These are phyloP conservation scores for Apeira syringaria DNA, from an alignment of 2,888 invertebrate genomes.

Conservation along the genomic window DNA sequence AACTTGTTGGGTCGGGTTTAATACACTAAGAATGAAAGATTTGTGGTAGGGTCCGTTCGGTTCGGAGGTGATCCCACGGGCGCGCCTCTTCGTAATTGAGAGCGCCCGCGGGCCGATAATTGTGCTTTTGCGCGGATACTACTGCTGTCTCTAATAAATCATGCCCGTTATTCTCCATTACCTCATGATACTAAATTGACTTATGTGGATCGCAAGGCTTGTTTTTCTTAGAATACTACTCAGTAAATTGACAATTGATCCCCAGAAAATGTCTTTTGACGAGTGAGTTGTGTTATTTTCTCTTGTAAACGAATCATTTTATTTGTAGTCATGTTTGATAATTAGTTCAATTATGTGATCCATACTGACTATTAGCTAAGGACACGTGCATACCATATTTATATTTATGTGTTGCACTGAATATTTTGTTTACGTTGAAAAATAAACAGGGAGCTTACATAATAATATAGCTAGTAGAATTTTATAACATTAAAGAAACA, in stretches of 20 bases:
- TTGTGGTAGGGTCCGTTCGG: conserved; percentile 65
- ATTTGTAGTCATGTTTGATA: too few species aligned
- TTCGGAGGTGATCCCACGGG: conserved; percentile 75
- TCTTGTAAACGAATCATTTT: too few species aligned
- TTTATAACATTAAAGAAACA: too few species aligned
- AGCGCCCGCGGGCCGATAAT: conserved; percentile 83
- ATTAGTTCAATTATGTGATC: too few species aligned
- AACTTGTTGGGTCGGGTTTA: conserved; percentile 62
- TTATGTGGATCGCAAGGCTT: conserved; percentile 57
- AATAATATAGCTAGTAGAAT: too few species aligned
- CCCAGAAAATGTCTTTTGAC: not conserved
- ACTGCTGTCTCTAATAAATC: conserved; percentile 69
- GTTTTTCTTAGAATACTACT: conserved; percentile 22
- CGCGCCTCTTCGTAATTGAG: conserved; percentile 81
- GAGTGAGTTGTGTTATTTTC: too few species aligned
- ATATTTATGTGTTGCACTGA: too few species aligned
- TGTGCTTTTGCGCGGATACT: conserved; percentile 71
- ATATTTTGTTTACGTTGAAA: too few species aligned
- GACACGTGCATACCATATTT: too few species aligned
- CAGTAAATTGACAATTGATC: not conserved
- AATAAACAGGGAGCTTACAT: too few species aligned
- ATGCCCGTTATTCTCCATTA: conserved; percentile 82
- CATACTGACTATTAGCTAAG: too few species aligned
- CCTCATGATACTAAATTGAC: conserved; percentile 80
- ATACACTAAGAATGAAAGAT: conserved; percentile 69